A percentile compares a stretch with the other conserved stretches of the same genome.
These are phyloP conservation scores for Zoanthus sansibaricus DNA, from an alignment of 92 coral and sea anemone species.

Conservation along the genomic window DNA sequence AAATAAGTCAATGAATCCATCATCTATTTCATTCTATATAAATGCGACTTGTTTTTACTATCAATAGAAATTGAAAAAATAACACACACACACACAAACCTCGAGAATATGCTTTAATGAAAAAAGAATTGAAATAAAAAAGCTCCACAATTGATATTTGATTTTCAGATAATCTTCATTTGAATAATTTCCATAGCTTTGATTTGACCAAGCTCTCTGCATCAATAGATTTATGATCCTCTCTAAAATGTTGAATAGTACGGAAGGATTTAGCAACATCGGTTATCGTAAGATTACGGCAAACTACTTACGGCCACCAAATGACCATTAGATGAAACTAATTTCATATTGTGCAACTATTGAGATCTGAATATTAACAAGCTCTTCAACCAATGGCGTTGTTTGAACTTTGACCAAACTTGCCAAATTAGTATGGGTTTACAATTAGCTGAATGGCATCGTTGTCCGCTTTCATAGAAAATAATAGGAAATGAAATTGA, in stretches of 20 bases:
- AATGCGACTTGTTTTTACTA: background rate
- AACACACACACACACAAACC: background rate
- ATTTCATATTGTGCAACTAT: conserved; percentile 49
- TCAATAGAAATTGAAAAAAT: background rate
- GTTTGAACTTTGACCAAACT: conserved; percentile 27
- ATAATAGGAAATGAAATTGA: conserved; percentile 55
- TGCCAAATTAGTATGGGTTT: conserved; percentile 54
- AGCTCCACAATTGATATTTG: background rate
- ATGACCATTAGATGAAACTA: conserved; percentile 48
- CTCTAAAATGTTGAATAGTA: background rate
- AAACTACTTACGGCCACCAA: conserved; percentile 40
- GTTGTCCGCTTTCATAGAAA: conserved; percentile 52
- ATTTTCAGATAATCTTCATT: background rate
- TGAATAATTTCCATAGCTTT: background rate
- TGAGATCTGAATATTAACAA: conserved; percentile 34
- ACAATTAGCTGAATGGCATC: conserved; percentile 53
- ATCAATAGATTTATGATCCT: conserved; percentile 10
- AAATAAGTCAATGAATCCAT: background rate
- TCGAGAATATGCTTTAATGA: too few relatives aligned
- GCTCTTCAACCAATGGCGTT: conserved; percentile 27
- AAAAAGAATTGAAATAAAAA: background rate
- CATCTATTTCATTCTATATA: background rate
- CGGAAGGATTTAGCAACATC: conserved; percentile 26
- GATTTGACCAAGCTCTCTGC: background rate
- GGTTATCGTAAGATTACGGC: background rate